A percentile compares a stretch with the other conserved stretches of the same genome.
phyloP scores from a whole-genome alignment of 2,888 invertebrate species.

The Orthonychiurus folsomi region DNA sequence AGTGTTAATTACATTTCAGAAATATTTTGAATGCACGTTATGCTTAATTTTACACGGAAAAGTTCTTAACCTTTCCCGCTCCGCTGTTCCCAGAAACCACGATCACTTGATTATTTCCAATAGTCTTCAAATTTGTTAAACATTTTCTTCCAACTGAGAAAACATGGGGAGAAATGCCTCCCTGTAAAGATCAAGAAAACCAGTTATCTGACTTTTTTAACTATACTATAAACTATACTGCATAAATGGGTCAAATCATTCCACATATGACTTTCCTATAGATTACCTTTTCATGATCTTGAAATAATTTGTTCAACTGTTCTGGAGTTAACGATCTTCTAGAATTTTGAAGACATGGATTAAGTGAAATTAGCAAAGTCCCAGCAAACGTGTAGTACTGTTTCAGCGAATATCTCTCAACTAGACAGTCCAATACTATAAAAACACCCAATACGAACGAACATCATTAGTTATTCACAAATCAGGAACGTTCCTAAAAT shows the following conservation, averaged over 20 bases:
- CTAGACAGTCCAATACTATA: slow-evolving; percentile 29
- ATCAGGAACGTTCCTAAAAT: background rate
- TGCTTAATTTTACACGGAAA: background rate
- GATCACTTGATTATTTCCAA: slow-evolving; percentile 32
- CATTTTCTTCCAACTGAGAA: slow-evolving; percentile 29
- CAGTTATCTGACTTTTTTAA: too few relatives aligned
- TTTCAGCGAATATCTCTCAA: slow-evolving; percentile 21
- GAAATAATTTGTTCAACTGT: slow-evolving; percentile 10
- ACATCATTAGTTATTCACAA: background rate
- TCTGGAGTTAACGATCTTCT: slow-evolving; percentile 17
- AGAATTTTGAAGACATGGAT: slow-evolving; percentile 26
- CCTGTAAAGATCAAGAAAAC: background rate
- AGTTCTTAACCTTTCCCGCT: slow-evolving; percentile 27
- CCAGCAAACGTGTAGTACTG: slow-evolving; percentile 34
- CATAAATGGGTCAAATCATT: too few relatives aligned
- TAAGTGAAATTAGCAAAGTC: slow-evolving; percentile 29
- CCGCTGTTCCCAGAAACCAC: slow-evolving; percentile 33
- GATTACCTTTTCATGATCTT: too few relatives aligned
- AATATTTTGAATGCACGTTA: too few relatives aligned
- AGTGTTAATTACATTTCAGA: background rate
- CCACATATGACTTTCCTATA: too few relatives aligned
- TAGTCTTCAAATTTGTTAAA: slow-evolving; percentile 22
- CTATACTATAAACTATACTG: too few relatives aligned
- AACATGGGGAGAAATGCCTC: slow-evolving; percentile 25
- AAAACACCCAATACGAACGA: background rate